Evolutionary conservation across 2,888 invertebrate species (phyloP).

Genomic region (Tipula lateralis): DNA sequence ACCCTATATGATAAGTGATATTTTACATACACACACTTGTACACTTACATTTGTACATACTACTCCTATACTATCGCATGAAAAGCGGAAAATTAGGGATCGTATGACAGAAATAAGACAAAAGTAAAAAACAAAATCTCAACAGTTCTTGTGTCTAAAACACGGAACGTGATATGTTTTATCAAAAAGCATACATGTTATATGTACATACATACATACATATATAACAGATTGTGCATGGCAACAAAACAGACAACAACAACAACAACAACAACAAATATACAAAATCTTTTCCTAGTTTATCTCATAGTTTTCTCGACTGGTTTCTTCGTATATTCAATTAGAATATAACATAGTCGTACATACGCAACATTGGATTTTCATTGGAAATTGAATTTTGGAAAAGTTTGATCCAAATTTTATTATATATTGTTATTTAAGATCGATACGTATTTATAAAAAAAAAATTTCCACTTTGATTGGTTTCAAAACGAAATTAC

Average conservation of each 20-base stretch:
- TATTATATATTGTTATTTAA: slow-evolving; percentile 3
- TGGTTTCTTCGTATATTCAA: not conserved
- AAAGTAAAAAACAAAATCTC: not conserved
- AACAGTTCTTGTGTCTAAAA: not conserved
- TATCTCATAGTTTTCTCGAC: not conserved
- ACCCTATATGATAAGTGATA: not conserved
- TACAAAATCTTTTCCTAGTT: not conserved
- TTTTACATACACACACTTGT: not conserved
- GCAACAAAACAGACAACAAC: no score
- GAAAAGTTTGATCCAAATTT: not conserved
- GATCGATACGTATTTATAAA: not conserved
- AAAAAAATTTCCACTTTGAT: not conserved
- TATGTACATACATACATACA: no score
- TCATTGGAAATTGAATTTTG: not conserved
- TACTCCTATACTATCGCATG: not conserved
- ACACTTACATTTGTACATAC: no score
- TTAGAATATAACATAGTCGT: not conserved
- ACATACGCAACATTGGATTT: not conserved
- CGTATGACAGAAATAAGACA: not conserved
- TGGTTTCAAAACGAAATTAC: not conserved
- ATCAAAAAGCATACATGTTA: not conserved
- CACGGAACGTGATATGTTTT: not conserved
- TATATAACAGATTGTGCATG: not conserved
- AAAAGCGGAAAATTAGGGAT: not conserved
- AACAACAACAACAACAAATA: not conserved